Conservation (phyloP, 2,797 vertebrate species). For the Silurus aristotelis region DNA sequence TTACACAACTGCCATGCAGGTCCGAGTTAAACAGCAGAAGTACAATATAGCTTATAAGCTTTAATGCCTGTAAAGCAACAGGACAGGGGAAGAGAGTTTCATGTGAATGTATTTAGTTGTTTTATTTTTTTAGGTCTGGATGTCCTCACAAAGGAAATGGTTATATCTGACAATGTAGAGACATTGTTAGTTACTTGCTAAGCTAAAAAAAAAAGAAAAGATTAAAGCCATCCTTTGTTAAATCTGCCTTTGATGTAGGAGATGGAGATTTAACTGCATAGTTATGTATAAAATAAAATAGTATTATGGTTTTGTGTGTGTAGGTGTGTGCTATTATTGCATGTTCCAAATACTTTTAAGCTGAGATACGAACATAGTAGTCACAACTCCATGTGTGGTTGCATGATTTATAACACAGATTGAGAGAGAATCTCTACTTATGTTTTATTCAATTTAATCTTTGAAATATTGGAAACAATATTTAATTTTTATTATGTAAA, state of each 20-base stretch:
- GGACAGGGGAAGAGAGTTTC: not conserved
- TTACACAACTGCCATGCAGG: slow-evolving; percentile 11
- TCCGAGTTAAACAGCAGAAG: not conserved
- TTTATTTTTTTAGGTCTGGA: not conserved
- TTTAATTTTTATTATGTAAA: too few species aligned
- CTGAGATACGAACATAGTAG: not conserved
- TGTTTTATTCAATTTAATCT: not conserved
- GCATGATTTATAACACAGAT: not conserved
- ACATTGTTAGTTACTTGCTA: not conserved
- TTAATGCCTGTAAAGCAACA: not conserved
- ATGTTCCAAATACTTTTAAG: not conserved
- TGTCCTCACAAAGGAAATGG: not conserved
- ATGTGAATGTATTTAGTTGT: not conserved
- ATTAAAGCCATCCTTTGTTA: not conserved
- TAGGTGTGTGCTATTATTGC: not conserved
- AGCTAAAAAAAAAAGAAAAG: not conserved
- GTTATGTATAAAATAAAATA: not conserved
- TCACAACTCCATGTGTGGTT: not conserved
- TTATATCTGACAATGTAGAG: not conserved
- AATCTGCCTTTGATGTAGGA: not conserved
- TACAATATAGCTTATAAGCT: not conserved
- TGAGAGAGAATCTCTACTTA: not conserved
- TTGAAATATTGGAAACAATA: too few species aligned
- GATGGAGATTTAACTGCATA: not conserved
- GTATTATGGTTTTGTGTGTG: not conserved